Conservation (phyloP, 2,888 invertebrate genomes). For the Acanthosepion lycidas region DNA sequence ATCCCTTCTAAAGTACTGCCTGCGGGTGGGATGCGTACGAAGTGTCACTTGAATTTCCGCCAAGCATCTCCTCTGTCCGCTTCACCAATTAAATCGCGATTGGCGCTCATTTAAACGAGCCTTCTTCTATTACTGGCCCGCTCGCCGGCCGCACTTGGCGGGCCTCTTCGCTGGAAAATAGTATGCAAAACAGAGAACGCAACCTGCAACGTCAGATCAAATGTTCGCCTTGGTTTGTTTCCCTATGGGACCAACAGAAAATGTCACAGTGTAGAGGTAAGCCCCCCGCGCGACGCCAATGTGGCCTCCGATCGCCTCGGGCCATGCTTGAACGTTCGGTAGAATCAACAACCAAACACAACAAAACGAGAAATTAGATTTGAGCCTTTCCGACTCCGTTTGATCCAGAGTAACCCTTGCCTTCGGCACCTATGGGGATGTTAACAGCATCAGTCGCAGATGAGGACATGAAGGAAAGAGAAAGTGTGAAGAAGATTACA, state of each 20-base stretch:
- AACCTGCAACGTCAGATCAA: not conserved
- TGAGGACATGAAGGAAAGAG: not conserved
- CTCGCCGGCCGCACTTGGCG: not conserved
- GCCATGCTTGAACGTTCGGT: not conserved
- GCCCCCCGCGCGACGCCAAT: not conserved
- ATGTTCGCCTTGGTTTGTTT: not conserved
- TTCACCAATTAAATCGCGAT: not conserved
- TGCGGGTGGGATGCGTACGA: not conserved
- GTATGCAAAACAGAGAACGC: not conserved
- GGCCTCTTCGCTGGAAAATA: not conserved
- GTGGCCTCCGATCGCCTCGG: not conserved
- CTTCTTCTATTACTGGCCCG: not conserved
- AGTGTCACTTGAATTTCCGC: not conserved
- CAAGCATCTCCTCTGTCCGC: not conserved
- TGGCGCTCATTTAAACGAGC: slow-evolving; percentile 1
- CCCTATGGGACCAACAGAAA: not conserved
- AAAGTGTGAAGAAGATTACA: not conserved
- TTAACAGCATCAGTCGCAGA: not conserved
- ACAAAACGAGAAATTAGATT: slow-evolving; percentile 33
- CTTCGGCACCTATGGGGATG: not conserved
- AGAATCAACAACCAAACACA: not conserved
- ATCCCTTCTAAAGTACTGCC: not conserved
- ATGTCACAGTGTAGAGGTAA: slow-evolving; percentile 23
- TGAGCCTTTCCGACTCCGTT: not conserved
- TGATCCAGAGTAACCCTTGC: slow-evolving; percentile 1